Base-by-base conservation (phyloP, 2,113 vertebrate genomes). In the Eleginops maclovinus region DNA sequence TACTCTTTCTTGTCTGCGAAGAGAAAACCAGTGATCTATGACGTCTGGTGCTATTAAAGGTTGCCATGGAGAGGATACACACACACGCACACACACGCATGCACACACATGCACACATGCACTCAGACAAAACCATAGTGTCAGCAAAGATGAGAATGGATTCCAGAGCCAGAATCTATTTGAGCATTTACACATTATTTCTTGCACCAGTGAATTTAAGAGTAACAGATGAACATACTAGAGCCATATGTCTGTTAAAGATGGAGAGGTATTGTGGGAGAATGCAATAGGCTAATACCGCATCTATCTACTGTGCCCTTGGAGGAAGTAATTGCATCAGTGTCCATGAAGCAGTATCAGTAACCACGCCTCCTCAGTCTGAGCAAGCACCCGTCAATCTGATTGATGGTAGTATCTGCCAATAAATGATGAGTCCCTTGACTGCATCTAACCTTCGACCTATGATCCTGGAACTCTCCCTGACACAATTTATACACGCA, bases 251-350 rank as follows among this genome's bases (percentile, higher is more conserved):
- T 80, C 80, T 10, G n/a, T 46, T 61, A 49, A 66, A 12, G 43
- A 68, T 6, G 47, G 65, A 24, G 64, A 21, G 53, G 77, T n/a
- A 60, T 82, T 68, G 15, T 77, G 74, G 74, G 77, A 79, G 16
- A 79, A 65, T 40, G 24, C 71, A 82, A 81, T 64, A 66, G 67
- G 73, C 83, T 86, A 74, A 87, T 71, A 24, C 56, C 44, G 64
- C 53, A 26, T 70, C 67, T 46, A 54, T 72, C 36, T 62, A 17
- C 65, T 22, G 19, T 82, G 82, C 73, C 68, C 82, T 82, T 79
- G 65, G 77, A 82, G 70, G 54, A 85, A 84, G 78, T 86, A 90
- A 93, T 92, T 49, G 70, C 75, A 89, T 89, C 77, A 87, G 53
- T 82, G 79, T 54, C 81, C 79, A 86, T 86, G 82, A 82, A 80